A percentile compares a stretch with the other conserved stretches of the same genome.
Conservation (phyloP, 2,797 vertebrate genomes). For the Lutjanus argentimaculatus region DNA sequence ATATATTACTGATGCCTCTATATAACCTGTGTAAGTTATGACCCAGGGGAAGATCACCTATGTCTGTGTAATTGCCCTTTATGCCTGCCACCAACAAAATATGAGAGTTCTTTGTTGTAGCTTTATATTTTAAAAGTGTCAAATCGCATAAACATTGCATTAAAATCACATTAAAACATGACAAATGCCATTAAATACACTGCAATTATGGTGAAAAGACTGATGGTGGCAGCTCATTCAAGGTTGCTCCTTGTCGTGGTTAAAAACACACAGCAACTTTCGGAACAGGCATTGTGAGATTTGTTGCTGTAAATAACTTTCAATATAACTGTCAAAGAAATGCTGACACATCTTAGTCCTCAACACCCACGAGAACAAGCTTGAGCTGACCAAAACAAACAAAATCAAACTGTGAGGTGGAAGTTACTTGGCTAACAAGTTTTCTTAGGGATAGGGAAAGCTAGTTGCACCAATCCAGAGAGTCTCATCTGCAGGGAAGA, state of each 20-base stretch:
- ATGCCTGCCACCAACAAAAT: too few relatives aligned
- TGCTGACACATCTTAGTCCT: not conserved
- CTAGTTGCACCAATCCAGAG: not conserved
- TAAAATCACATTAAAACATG: not conserved
- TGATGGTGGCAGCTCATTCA: not conserved
- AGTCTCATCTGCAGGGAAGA: not conserved
- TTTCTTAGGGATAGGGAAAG: not conserved
- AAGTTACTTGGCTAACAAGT: not conserved
- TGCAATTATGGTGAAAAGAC: too few relatives aligned
- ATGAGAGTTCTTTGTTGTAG: too few relatives aligned
- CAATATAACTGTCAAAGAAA: not conserved
- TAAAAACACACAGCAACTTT: not conserved
- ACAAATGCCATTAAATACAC: not conserved
- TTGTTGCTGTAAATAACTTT: not conserved
- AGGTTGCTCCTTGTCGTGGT: too few relatives aligned
- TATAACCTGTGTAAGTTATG: too few relatives aligned
- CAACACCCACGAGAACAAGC: not conserved
- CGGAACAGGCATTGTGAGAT: not conserved
- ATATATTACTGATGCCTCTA: too few relatives aligned
- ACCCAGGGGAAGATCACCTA: too few relatives aligned
- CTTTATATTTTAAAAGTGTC: not conserved
- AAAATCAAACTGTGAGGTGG: not conserved
- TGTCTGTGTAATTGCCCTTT: too few relatives aligned
- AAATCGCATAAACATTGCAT: not conserved
- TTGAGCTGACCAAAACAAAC: not conserved